Evolutionary conservation across 2,888 invertebrate genomes (phyloP).

Genomic region (Tetragnatha montana): DNA sequence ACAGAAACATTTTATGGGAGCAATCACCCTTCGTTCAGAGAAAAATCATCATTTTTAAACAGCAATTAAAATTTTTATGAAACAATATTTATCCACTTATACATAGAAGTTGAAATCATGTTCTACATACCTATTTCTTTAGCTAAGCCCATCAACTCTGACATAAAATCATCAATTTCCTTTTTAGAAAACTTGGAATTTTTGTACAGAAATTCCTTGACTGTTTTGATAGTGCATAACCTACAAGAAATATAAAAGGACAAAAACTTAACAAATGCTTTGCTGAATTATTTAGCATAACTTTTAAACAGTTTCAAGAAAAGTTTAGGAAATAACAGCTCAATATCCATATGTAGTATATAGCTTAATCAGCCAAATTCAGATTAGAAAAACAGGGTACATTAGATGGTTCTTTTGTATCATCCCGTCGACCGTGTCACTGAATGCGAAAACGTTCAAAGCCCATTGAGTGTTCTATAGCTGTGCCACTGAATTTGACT

Average conservation of each 20-base stretch:
- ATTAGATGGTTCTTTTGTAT: not conserved
- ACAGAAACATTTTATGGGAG: too few species aligned
- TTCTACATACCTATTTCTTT: constrained; percentile 54
- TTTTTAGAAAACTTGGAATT: constrained; percentile 18
- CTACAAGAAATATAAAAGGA: constrained; percentile 17
- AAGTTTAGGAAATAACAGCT: not conserved
- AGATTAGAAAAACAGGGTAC: not conserved
- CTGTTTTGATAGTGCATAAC: constrained; percentile 11
- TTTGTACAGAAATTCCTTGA: constrained; percentile 49
- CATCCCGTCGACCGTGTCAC: too few species aligned
- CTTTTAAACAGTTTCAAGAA: too few species aligned
- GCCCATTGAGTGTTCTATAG: too few species aligned
- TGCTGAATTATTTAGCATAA: not conserved
- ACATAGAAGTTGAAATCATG: not conserved
- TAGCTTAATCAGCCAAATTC: not conserved
- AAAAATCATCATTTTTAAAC: too few species aligned
- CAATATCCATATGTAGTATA: not conserved
- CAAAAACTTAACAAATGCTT: constrained; percentile 10
- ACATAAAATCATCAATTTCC: constrained; percentile 29
- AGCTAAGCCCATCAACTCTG: constrained; percentile 41
- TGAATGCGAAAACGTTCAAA: too few species aligned
- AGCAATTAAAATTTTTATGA: too few species aligned
- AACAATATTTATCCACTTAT: too few species aligned
- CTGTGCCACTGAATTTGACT: too few species aligned
- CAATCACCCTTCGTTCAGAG: too few species aligned